Evolutionary conservation across 2,113 vertebrate genomes (phyloP).

Genomic region (Hylia prasina): DNA sequence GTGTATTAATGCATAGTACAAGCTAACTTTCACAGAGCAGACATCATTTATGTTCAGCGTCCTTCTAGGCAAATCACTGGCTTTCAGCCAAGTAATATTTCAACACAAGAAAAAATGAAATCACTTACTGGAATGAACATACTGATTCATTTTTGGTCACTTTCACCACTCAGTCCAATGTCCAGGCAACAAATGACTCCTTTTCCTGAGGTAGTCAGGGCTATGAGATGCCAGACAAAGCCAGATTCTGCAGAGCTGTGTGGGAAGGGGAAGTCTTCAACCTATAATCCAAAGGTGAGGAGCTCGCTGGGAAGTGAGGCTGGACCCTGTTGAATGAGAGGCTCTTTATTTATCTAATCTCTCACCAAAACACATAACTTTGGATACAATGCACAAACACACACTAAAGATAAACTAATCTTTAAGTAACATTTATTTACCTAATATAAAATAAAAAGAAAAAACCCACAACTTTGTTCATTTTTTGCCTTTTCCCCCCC

Average conservation of each 20-base stretch:
- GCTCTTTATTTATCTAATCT: background rate
- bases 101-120: conserved; percentile 20
- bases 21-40: background rate
- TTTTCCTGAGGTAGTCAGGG: conserved; percentile 7
- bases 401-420: background rate
- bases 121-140: conserved; percentile 19
- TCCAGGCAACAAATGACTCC: conserved; percentile 20
- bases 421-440: background rate
- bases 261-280: background rate
- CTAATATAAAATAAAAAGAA: background rate
- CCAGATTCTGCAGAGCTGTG: background rate
- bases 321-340: background rate
- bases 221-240: background rate
- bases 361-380: background rate
- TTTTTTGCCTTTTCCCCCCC: background rate
- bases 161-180: background rate
- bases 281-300: rapidly evolving
- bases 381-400: background rate
- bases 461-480: background rate
- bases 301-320: background rate
- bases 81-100: background rate
- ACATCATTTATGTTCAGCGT: background rate
- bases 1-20: background rate
- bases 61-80: background rate
- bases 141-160: conserved; percentile 16